Evolutionary conservation across 2,888 invertebrate genomes (phyloP).

Genomic region (Athripsodes cinereus): DNA sequence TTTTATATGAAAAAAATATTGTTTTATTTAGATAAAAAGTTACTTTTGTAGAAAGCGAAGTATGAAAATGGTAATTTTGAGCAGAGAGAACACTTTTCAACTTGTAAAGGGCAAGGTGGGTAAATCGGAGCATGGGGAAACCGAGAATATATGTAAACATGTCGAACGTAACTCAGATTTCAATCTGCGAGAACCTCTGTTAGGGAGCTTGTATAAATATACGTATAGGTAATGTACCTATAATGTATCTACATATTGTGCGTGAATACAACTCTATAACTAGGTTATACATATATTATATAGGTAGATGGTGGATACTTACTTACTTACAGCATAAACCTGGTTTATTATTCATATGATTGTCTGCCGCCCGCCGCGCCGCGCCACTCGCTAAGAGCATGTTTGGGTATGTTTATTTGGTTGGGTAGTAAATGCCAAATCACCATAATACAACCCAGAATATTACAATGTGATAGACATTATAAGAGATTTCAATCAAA

Average conservation of each 20-base stretch:
- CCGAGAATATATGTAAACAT: slow-evolving; percentile 29
- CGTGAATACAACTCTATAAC: too few relatives aligned
- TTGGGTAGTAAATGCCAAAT: slow-evolving; percentile 22
- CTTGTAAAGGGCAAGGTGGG: background rate
- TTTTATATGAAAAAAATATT: too few relatives aligned
- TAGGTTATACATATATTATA: too few relatives aligned
- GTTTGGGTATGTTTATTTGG: slow-evolving; percentile 25
- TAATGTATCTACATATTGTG: too few relatives aligned
- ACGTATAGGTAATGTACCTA: too few relatives aligned
- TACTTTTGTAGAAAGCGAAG: too few relatives aligned
- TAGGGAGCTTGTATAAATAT: background rate
- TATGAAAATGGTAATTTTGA: too few relatives aligned
- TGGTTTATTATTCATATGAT: slow-evolving; percentile 27
- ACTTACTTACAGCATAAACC: slow-evolving; percentile 18
- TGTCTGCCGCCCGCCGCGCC: slow-evolving; percentile 20
- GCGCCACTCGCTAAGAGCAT: slow-evolving; percentile 13
- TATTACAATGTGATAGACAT: too few relatives aligned
- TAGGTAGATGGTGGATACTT: too few relatives aligned
- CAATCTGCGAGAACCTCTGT: slow-evolving; percentile 26
- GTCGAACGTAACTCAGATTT: slow-evolving; percentile 30
- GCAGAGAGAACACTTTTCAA: too few relatives aligned
- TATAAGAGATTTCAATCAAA: background rate
- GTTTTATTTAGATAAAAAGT: too few relatives aligned
- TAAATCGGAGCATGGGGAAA: slow-evolving; percentile 10
- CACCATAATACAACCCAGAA: slow-evolving; percentile 1